A percentile compares a stretch with the other conserved stretches of the same genome.
These are phyloP conservation scores for Aphelinus certus DNA, from an alignment of 1,140 invertebrate species.

Conservation along the genomic window DNA sequence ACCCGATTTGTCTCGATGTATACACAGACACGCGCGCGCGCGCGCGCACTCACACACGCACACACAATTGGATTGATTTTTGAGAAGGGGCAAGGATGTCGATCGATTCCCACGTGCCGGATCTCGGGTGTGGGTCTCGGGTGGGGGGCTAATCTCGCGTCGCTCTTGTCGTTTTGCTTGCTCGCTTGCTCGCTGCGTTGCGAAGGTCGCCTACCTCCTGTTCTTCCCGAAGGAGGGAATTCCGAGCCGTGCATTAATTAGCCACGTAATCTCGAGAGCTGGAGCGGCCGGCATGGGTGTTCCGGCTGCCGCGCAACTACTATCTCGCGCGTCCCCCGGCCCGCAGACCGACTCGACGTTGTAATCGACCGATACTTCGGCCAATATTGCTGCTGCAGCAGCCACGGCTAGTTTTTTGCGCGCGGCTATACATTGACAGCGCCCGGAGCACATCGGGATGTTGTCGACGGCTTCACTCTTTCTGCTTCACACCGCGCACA, in stretches of 20 bases:
- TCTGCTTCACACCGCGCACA: too few species aligned
- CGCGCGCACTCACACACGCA: background rate
- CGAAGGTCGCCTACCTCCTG: constrained; percentile 20
- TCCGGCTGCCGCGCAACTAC: constrained; percentile 33
- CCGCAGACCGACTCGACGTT: constrained; percentile 43
- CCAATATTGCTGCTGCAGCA: constrained; percentile 51
- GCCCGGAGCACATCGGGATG: too few species aligned
- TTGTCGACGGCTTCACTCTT: too few species aligned
- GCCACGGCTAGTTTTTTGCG: constrained; percentile 48
- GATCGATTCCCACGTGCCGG: constrained; percentile 37
- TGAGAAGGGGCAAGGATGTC: constrained; percentile 11
- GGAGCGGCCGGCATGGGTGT: constrained; percentile 55
- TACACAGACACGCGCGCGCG: background rate
- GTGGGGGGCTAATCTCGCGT: constrained; percentile 27
- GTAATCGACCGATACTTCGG: too few species aligned
- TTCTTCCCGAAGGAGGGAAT: constrained; percentile 37
- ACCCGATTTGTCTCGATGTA: constrained; percentile 39
- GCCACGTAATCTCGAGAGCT: constrained; percentile 44
- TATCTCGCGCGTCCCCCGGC: constrained; percentile 41
- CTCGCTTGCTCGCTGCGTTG: constrained; percentile 39
- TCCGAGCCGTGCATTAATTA: constrained; percentile 48
- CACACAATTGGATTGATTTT: constrained; percentile 38
- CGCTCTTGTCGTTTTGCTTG: constrained; percentile 44
- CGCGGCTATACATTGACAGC: background rate
- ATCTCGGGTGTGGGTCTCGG: constrained; percentile 10